Base-by-base conservation (phyloP, 2,888 invertebrate species). In the Idaea aversata region DNA sequence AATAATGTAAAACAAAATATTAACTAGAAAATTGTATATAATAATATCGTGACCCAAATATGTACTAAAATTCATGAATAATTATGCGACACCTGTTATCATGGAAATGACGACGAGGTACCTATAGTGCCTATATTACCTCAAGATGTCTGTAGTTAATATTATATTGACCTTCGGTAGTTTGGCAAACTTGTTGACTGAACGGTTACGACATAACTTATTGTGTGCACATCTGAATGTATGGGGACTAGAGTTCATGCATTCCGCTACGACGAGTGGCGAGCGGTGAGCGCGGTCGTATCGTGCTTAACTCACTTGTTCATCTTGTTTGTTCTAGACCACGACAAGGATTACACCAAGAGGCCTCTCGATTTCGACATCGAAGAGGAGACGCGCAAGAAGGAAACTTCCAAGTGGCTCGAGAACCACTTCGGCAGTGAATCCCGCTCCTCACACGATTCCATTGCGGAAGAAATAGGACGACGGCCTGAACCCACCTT, bases 371-470 rank as follows among this genome's bases (percentile, higher is more conserved):
- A 97, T 87, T 96, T 97, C 78, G 97, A 97, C 82, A 95, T 97
- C 79, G 97, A 98, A 84, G 97, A 98, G 86, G 97, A 97, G 85
- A 97, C 97, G 5, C 94, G 97, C 68, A 97, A 97, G 87, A 96
- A 96, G 73, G 97, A 98, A 91, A 98, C 97, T 0, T 97, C 97
- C 71, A 97, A 97, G 89, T 98, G 98, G 98, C 93, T 98, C 64
- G 97, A 97, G 80, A 96, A 96, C 80, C 98, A 98, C 85, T 98
- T 98, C 82, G 98, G 98, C 63, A 97, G 97, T 83, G 97, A 97
- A 71, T 97, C 97, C 2, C 94, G 95, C 15, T 96, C 96, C 0
- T 97, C 97, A 0, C 95, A 95, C 75, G 95, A 95, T 73, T 96
- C 96, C 13, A 91, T 95, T 64, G 94, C 95, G 7, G 94, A 94